Evolutionary conservation across 2,888 invertebrate genomes (phyloP).

Genomic region (Dynastes hyllus): DNA sequence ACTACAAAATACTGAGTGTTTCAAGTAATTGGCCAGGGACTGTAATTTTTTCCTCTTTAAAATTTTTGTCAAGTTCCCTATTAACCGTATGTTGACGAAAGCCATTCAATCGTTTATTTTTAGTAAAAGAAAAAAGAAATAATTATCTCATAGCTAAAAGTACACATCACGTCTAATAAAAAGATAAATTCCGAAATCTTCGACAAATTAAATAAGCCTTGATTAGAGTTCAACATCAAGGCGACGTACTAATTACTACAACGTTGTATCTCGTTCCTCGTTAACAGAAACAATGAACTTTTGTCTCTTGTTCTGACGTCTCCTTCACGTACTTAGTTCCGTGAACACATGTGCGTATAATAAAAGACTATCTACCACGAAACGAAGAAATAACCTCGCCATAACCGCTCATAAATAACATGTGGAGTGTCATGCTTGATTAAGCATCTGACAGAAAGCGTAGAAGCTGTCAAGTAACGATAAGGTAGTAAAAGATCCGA

Average conservation of each 20-base stretch:
- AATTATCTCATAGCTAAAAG: too few species aligned
- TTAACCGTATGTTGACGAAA: too few species aligned
- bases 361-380: neutral
- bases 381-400: constrained; percentile 5
- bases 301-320: neutral
- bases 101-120: neutral
- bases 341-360: neutral
- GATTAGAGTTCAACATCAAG: too few species aligned
- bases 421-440: constrained; percentile 1
- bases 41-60: too few species aligned
- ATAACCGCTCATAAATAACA: constrained; percentile 14
- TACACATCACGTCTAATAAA: neutral
- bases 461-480: constrained; percentile 10
- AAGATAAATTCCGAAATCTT: neutral
- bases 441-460: neutral
- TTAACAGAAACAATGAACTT: constrained; percentile 5
- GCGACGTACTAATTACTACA: constrained; percentile 9
- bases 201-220: neutral
- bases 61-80: too few species aligned
- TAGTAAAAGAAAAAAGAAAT: too few species aligned
- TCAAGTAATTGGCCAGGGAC: too few species aligned
- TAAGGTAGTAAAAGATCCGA: neutral
- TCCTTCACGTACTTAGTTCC: neutral
- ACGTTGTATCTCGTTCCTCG: neutral
- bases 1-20: too few species aligned